A percentile compares a stretch with the other conserved stretches of the same genome.
Conservation (phyloP, 1,140 invertebrate species). For the Papilio polyxenes region DNA sequence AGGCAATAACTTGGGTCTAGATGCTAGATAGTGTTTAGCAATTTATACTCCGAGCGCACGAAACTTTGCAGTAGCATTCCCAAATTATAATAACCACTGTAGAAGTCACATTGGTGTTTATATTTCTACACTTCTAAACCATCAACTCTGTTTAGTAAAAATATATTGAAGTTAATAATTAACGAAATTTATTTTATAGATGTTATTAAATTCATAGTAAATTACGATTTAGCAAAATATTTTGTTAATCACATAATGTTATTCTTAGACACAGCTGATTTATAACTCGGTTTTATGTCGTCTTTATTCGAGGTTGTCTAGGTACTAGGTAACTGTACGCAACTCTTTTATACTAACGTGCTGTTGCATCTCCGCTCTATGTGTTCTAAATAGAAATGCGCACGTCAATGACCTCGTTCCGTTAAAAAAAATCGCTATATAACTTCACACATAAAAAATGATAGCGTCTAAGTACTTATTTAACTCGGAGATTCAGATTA, state of each 20-base stretch:
- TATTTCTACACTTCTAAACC: not conserved
- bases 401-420: no score
- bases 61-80: not conserved
- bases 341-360: slow-evolving; percentile 35
- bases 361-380: slow-evolving; percentile 55
- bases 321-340: slow-evolving; percentile 44
- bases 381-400: not conserved
- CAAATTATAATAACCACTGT: slow-evolving; percentile 11
- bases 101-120: not conserved
- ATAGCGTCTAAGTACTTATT: no score
- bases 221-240: not conserved
- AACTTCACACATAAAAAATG: no score
- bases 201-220: not conserved
- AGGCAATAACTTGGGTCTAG: slow-evolving; percentile 17
- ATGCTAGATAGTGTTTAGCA: slow-evolving; percentile 19
- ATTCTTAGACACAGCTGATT: not conserved
- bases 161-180: not conserved
- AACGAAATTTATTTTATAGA: not conserved
- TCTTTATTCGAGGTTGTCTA: slow-evolving; percentile 46
- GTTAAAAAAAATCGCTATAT: no score
- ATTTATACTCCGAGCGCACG: slow-evolving; percentile 11
- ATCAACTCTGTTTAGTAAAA: not conserved
- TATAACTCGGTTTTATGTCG: not conserved
- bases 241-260: not conserved
- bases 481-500: no score